Conservation (phyloP, 2,888 invertebrate species). For the Ceraclea dissimilis region DNA sequence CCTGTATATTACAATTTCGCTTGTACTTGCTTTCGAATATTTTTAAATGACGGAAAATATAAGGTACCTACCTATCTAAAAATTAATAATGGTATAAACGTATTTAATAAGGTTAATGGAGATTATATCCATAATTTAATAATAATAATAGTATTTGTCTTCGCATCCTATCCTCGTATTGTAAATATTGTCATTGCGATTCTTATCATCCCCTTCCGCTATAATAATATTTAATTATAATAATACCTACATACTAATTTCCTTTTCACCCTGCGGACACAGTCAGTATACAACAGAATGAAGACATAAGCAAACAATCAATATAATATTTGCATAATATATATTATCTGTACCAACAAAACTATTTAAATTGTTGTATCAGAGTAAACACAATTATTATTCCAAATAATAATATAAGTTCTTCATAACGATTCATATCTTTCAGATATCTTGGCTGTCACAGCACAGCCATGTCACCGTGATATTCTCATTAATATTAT, state of each 20-base stretch:
- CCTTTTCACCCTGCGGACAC: constrained; percentile 13
- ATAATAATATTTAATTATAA: neutral
- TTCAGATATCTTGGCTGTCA: too few species aligned
- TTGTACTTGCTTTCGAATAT: too few species aligned
- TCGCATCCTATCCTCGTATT: constrained; percentile 9
- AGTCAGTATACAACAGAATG: constrained; percentile 20
- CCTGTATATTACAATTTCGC: too few species aligned
- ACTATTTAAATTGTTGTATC: too few species aligned
- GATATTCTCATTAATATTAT: too few species aligned
- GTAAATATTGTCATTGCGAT: constrained; percentile 24
- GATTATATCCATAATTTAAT: neutral
- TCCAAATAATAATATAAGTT: neutral
- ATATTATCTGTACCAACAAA: constrained; percentile 9
- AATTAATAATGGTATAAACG: too few species aligned
- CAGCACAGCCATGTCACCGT: too few species aligned
- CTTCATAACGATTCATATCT: too few species aligned
- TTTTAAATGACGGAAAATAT: too few species aligned
- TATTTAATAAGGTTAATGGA: too few species aligned
- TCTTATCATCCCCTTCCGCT: constrained; percentile 17
- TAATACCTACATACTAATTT: constrained; percentile 5
- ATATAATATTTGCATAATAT: constrained; percentile 17
- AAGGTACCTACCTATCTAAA: too few species aligned
- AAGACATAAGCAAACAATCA: constrained; percentile 21
- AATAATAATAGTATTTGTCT: constrained; percentile 19
- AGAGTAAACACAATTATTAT: too few species aligned